phyloP scores from a whole-genome alignment of 2,113 vertebrate species.

The Ailurus styani region DNA sequence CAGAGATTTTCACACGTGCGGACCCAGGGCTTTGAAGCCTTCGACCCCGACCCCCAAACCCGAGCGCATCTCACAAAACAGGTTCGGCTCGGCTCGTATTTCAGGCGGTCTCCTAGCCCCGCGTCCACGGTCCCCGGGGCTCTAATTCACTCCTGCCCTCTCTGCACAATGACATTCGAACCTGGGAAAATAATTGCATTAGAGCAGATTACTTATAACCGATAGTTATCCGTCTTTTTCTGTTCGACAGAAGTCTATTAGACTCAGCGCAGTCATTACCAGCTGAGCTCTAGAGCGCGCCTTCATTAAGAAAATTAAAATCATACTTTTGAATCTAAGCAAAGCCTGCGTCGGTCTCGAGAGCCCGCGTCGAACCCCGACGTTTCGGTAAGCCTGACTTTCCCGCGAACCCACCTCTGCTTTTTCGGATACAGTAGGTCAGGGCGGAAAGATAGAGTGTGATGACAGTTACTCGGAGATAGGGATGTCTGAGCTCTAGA shows the following conservation, averaged over 20 bases:
- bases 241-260: slow-evolving; percentile 69
- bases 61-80: background rate
- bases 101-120: background rate
- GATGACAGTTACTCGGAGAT: background rate
- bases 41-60: background rate
- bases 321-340: slow-evolving; percentile 54
- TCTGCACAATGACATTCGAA: slow-evolving; percentile 33
- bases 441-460: background rate
- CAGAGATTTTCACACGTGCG: background rate
- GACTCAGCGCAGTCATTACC: slow-evolving; percentile 57
- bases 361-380: background rate
- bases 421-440: background rate
- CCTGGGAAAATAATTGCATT: slow-evolving; percentile 72
- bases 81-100: slow-evolving; percentile 18
- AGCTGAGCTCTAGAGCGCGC: slow-evolving; percentile 64
- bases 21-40: background rate
- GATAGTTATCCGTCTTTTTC: slow-evolving; percentile 69
- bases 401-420: background rate
- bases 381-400: background rate
- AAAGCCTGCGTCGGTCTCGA: background rate
- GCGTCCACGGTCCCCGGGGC: background rate
- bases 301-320: slow-evolving; percentile 76
- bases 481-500: background rate
- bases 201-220: slow-evolving; percentile 65
- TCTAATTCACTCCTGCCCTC: slow-evolving; percentile 56